Base-by-base conservation (phyloP, 2,888 invertebrate genomes). In the Byasa hedistus region DNA sequence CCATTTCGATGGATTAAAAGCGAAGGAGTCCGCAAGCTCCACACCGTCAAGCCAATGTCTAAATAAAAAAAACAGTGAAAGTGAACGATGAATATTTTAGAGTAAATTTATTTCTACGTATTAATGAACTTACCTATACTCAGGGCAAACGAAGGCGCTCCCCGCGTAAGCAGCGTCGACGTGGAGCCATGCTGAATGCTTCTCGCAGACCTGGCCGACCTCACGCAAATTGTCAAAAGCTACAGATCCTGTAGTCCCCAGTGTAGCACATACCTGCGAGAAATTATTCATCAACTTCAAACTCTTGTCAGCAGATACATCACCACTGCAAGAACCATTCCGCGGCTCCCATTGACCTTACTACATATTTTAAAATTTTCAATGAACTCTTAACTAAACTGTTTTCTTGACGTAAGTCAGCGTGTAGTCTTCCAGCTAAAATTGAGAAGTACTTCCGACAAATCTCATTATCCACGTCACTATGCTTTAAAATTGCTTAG, bases 1-100 rank as follows among this genome's bases (percentile, higher is more conserved):
- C 98, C 99, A 99, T 86, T 99, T 99, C 67, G 98, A 98, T 0
- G 99, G 98, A 87, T 99, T 99, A 86, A 99, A 99, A 3, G 98
- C 99, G 72, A 99, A 96, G 0, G 99, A 99, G 80, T 99, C 96
- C 0, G 97, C 98, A 74, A 94, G 92, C 79, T 98, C 96, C n/a
- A 98, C 95, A 7, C 99, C 99, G 69, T 95, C 94, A 79, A 98
- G 85, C 96, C 98, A 97, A 70, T 94, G 94, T 58, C 99, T 95
- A 77, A 8, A 21, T 21, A 21, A n/a, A 51, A 51, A 51, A 21
- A n/a, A 2, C 8, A 51, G n/a, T 21, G 4, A n/a, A n/a, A 7
- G n/a, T 2, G 3, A 39, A 12, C 15, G 1, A 15, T 17, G 0
- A 21, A 51, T 1, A n/a, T 51, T 21, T 21, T 21, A 51, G 4